phyloP scores from a whole-genome alignment of 2,888 invertebrate species.

The Platypus cylindrus region DNA sequence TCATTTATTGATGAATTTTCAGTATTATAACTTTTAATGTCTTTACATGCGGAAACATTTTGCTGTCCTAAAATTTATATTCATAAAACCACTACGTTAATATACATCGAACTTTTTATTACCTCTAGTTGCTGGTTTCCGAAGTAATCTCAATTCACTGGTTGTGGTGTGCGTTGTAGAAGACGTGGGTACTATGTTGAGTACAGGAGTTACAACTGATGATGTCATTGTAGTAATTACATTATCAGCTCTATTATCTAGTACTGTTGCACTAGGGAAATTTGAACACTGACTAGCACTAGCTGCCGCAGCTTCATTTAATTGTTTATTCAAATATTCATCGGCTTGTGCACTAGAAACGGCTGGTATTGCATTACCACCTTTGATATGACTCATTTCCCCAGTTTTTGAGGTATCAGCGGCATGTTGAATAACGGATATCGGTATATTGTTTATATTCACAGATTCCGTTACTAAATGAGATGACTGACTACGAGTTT shows the following conservation, averaged over 20 bases:
- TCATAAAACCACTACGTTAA: constrained; percentile 2
- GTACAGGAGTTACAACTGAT: constrained; percentile 4
- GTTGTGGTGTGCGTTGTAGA: constrained; percentile 18
- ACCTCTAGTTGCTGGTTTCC: constrained; percentile 23
- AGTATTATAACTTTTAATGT: too few relatives aligned
- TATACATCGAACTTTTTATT: too few relatives aligned
- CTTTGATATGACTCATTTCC: constrained; percentile 25
- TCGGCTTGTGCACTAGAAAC: neutral
- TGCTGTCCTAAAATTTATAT: too few relatives aligned
- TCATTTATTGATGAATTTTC: too few relatives aligned
- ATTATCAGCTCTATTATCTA: too few relatives aligned
- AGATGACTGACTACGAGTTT: neutral
- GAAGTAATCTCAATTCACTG: constrained; percentile 27
- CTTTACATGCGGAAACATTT: too few relatives aligned
- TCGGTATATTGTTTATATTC: constrained; percentile 19
- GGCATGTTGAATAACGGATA: constrained; percentile 18
- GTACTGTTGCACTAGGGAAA: neutral
- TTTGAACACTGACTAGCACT: neutral
- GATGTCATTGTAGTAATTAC: constrained; percentile 10
- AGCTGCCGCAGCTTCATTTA: neutral
- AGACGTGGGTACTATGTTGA: constrained; percentile 5
- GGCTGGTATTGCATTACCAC: constrained; percentile 15
- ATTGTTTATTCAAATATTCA: neutral
- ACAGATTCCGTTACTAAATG: constrained; percentile 5
- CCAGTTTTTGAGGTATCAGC: constrained; percentile 5